These are phyloP conservation scores for Pardalotus punctatus DNA, from an alignment of 2,113 vertebrate species.

Conservation along the genomic window DNA sequence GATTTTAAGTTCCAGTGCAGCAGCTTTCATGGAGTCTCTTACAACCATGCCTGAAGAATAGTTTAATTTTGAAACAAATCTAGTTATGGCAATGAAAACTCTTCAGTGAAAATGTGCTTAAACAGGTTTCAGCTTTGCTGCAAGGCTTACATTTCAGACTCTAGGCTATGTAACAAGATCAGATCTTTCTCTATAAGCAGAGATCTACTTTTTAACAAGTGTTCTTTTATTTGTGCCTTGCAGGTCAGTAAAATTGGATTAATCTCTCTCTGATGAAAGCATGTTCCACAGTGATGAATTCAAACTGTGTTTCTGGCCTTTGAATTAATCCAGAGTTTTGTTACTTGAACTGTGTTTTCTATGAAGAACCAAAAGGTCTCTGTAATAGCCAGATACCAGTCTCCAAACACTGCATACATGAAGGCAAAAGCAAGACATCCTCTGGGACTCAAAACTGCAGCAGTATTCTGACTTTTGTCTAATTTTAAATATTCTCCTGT, in stretches of 20 bases:
- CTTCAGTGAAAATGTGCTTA: conserved; percentile 7
- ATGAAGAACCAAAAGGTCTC: not conserved
- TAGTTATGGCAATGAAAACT: not conserved
- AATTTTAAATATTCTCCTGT: not conserved
- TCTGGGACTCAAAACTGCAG: not conserved
- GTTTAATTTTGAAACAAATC: conserved; percentile 26
- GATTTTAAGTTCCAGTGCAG: not conserved
- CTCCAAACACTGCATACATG: not conserved
- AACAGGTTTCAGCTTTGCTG: not conserved
- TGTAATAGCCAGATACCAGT: not conserved
- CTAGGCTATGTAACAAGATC: not conserved
- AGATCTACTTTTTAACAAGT: conserved; percentile 34
- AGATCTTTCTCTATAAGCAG: not conserved
- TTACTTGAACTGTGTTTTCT: not conserved
- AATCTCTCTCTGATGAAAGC: not conserved
- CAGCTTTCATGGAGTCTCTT: not conserved
- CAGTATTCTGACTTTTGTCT: not conserved
- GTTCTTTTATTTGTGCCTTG: conserved; percentile 17
- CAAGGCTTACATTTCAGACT: conserved; percentile 5
- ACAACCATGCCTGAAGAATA: not conserved
- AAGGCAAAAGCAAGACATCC: not conserved
- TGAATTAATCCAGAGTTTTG: not conserved
- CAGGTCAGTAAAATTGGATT: not conserved
- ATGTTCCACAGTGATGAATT: not conserved
- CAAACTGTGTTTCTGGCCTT: not conserved